These are phyloP conservation scores for Drosophila lacteicornis DNA, from an alignment of 1,140 invertebrate species.

Conservation along the genomic window DNA sequence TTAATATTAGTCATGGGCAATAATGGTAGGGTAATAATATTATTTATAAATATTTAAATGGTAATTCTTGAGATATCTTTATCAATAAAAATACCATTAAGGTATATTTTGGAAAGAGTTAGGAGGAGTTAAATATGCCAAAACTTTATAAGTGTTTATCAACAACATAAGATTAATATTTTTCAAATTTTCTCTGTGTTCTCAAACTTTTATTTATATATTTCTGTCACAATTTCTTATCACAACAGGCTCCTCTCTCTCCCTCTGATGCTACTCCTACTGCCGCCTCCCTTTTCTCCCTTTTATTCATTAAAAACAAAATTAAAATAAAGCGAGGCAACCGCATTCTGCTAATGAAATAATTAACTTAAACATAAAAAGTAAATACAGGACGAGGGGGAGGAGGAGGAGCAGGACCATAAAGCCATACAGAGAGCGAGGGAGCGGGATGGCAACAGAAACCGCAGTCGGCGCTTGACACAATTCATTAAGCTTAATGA, in stretches of 20 bases:
- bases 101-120: no score
- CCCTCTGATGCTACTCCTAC: not conserved
- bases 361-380: constrained; percentile 70
- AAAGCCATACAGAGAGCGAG: constrained; percentile 34
- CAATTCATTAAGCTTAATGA: constrained; percentile 83
- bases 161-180: no score
- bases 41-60: not conserved
- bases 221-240: not conserved
- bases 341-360: constrained; percentile 64
- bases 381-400: constrained; percentile 48
- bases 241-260: not conserved
- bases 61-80: no score
- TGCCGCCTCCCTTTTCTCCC: not conserved
- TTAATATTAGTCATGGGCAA: not conserved
- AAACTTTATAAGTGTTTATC: no score
- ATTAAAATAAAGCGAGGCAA: constrained; percentile 42
- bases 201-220: not conserved
- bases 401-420: constrained; percentile 18
- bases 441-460: constrained; percentile 34
- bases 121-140: no score
- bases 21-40: not conserved
- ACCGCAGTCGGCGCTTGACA: constrained; percentile 75
- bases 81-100: no score
- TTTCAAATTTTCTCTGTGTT: not conserved
- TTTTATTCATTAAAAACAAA: constrained; percentile 37